phyloP scores from a whole-genome alignment of 2,888 invertebrate genomes.

The Hololepta plana region DNA sequence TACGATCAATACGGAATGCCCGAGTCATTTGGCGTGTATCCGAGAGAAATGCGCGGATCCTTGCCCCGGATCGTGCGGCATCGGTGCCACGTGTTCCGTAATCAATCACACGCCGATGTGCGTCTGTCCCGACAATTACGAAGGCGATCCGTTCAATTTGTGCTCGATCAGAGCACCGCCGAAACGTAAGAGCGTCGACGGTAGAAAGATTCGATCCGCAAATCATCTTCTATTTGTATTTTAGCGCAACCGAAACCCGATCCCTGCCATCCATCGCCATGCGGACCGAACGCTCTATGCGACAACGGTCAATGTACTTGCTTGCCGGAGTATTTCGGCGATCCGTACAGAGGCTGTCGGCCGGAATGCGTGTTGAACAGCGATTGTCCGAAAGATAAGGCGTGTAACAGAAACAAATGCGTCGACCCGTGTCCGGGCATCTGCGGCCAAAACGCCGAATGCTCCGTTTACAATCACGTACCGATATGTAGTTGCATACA shows the following conservation, averaged over 20 bases:
- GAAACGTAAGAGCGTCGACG: no score
- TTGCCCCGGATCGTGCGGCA: slow-evolving; percentile 46
- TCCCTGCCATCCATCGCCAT: slow-evolving; percentile 46
- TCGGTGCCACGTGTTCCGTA: slow-evolving; percentile 41
- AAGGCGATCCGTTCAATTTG: slow-evolving; percentile 41
- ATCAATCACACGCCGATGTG: slow-evolving; percentile 53
- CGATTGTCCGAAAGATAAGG: slow-evolving; percentile 49
- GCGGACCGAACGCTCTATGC: slow-evolving; percentile 59
- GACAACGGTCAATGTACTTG: slow-evolving; percentile 57
- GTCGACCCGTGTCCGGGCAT: slow-evolving; percentile 60
- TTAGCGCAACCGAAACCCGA: slow-evolving; percentile 24
- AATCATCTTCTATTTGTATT: slow-evolving; percentile 26
- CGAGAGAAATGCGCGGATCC: slow-evolving; percentile 38
- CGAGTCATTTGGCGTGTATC: slow-evolving; percentile 36
- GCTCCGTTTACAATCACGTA: slow-evolving; percentile 52
- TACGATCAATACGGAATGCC: slow-evolving; percentile 39
- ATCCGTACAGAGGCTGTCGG: slow-evolving; percentile 52
- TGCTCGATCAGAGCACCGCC: slow-evolving; percentile 30
- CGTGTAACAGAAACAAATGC: slow-evolving; percentile 56
- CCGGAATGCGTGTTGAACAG: slow-evolving; percentile 55
- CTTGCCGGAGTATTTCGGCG: slow-evolving; percentile 54
- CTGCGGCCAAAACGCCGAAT: slow-evolving; percentile 56
- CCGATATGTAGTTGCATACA: slow-evolving; percentile 47
- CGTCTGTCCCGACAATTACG: slow-evolving; percentile 38
- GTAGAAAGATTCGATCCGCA: no score